These are phyloP conservation scores for Drosophila longiperda DNA, from an alignment of 2,888 invertebrate species.

Conservation along the genomic window DNA sequence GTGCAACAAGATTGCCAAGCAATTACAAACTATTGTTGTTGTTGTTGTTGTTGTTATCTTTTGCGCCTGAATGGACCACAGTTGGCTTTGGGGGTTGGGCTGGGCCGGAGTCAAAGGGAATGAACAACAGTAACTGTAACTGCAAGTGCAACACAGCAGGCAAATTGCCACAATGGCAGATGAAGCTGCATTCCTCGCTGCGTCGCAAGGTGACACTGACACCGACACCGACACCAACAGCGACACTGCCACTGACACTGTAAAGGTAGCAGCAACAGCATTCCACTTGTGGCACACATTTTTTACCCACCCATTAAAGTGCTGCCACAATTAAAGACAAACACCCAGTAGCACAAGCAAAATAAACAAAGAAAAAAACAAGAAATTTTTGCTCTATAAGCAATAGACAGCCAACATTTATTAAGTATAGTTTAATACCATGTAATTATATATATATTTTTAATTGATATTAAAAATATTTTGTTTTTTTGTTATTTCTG, in stretches of 20 bases:
- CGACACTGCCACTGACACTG: background rate
- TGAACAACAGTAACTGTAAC: conserved; percentile 11
- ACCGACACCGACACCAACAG: background rate
- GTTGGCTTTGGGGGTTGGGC: conserved; percentile 23
- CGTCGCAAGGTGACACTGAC: conserved; percentile 35
- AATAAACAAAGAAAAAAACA: background rate
- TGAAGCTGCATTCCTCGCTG: background rate
- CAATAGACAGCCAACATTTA: conserved; percentile 1
- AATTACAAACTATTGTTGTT: conserved; percentile 48
- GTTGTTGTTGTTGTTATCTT: conserved; percentile 39
- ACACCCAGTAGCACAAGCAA: background rate
- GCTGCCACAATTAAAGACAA: conserved; percentile 10
- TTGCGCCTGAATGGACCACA: conserved; percentile 54
- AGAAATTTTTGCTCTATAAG: background rate
- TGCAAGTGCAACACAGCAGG: conserved; percentile 22
- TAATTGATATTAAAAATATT: background rate
- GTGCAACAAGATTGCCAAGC: conserved; percentile 49
- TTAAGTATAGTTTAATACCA: background rate
- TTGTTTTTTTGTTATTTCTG: background rate
- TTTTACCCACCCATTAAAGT: conserved; percentile 65
- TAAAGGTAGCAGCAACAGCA: conserved; percentile 14
- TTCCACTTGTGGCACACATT: conserved; percentile 73
- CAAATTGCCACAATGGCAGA: conserved; percentile 36
- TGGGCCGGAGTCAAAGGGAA: background rate
- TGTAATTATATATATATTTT: background rate